These are phyloP conservation scores for Tragelaphus strepsiceros DNA, from an alignment of 2,113 vertebrate genomes.

Conservation along the genomic window DNA sequence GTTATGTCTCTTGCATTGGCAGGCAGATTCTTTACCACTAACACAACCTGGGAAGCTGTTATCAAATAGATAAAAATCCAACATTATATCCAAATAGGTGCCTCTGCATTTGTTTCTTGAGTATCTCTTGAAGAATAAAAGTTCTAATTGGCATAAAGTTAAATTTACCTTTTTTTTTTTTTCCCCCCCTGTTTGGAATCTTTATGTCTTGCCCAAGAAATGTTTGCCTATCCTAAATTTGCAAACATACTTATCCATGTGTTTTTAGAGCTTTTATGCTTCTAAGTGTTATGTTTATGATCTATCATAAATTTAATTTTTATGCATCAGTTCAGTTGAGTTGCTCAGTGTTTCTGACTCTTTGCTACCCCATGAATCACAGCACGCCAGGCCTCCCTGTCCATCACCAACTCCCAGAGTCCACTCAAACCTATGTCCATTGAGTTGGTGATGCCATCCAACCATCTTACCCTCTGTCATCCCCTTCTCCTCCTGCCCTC, in stretches of 20 bases:
- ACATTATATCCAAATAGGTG: not conserved
- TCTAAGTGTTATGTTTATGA: not conserved
- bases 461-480: too few species aligned
- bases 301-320: not conserved
- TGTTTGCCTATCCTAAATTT: not conserved
- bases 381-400: too few species aligned
- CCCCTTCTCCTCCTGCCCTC: too few species aligned
- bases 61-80: not conserved
- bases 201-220: not conserved
- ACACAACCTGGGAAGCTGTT: not conserved
- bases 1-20: not conserved
- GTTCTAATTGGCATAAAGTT: not conserved
- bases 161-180: not conserved
- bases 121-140: not conserved
- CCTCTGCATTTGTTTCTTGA: not conserved
- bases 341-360: rapidly evolving
- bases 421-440: too few species aligned
- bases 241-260: not conserved
- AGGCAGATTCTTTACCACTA: not conserved
- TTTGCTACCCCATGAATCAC: too few species aligned
- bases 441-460: too few species aligned
- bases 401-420: too few species aligned
- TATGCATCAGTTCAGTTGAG: not conserved
- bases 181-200: not conserved
- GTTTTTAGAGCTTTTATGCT: not conserved